Conservation (phyloP, 2,113 vertebrate genomes). For the Ceyx melanurus region DNA sequence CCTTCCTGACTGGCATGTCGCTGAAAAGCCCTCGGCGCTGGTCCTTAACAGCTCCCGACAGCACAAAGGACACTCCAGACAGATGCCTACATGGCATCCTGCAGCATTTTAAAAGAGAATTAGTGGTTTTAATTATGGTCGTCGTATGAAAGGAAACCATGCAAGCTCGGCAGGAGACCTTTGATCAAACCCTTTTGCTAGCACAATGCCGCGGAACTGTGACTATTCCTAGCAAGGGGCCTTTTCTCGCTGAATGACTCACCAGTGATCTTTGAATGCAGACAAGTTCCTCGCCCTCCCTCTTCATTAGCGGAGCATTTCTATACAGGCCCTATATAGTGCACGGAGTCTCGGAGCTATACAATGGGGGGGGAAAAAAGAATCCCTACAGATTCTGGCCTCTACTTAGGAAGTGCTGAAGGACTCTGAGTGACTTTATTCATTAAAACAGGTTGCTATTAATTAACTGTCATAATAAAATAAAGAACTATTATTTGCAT, state of each 20-base stretch:
- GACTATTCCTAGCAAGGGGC: constrained; percentile 85
- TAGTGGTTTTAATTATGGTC: constrained; percentile 90
- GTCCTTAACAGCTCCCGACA: constrained; percentile 87
- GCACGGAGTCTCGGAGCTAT: constrained; percentile 74
- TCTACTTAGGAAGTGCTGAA: constrained; percentile 86
- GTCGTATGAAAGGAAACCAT: constrained; percentile 86
- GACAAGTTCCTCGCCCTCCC: constrained; percentile 85
- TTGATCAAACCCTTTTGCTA: constrained; percentile 84
- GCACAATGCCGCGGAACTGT: constrained; percentile 88
- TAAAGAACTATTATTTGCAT: constrained; percentile 87
- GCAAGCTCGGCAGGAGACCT: constrained; percentile 82
- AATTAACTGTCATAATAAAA: constrained; percentile 91
- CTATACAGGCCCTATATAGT: constrained; percentile 85
- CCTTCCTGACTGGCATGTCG: constrained; percentile 85
- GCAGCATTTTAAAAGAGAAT: constrained; percentile 91
- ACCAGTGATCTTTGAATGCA: constrained; percentile 89
- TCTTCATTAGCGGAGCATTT: constrained; percentile 89
- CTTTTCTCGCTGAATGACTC: constrained; percentile 87
- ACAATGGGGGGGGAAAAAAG: constrained; percentile 79
- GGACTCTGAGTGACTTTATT: constrained; percentile 87
- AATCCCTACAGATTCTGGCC: constrained; percentile 83
- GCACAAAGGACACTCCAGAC: constrained; percentile 89
- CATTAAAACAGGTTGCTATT: constrained; percentile 90
- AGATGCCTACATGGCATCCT: constrained; percentile 89
- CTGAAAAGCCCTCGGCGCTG: constrained; percentile 82